Conservation (phyloP, 1,140 invertebrate genomes). For the Drosophila gunungcola region DNA sequence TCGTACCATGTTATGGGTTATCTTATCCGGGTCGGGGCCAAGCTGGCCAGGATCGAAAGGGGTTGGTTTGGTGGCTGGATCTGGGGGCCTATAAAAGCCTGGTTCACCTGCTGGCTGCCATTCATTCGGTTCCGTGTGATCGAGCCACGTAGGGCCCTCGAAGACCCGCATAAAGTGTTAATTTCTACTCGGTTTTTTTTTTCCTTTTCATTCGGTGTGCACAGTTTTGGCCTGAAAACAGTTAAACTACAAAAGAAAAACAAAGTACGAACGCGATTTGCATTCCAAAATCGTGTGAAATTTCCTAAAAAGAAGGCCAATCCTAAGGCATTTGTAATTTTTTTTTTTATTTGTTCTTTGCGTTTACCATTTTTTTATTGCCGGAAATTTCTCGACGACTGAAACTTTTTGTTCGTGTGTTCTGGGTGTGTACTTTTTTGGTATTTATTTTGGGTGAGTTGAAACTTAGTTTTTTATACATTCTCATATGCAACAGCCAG, state of each 20-base stretch:
- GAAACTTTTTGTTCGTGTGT: constrained; percentile 43
- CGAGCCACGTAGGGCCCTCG: constrained; percentile 30
- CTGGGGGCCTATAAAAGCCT: constrained; percentile 60
- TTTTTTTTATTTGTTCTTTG: constrained; percentile 33
- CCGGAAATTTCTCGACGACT: constrained; percentile 59
- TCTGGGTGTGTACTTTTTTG: constrained; percentile 32
- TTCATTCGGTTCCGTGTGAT: constrained; percentile 69
- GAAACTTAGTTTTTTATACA: constrained; percentile 10
- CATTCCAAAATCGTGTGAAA: constrained; percentile 77
- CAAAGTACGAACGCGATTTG: constrained; percentile 57
- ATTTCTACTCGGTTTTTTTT: constrained; percentile 35
- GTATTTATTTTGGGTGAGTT: constrained; percentile 48
- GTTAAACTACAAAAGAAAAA: constrained; percentile 7
- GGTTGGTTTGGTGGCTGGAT: constrained; percentile 24
- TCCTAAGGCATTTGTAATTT: constrained; percentile 21
- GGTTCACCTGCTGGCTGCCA: constrained; percentile 67
- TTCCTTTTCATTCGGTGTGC: constrained; percentile 6
- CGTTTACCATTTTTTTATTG: constrained; percentile 21
- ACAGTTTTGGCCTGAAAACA: constrained; percentile 31
- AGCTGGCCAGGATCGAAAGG: constrained; percentile 61
- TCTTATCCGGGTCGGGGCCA: constrained; percentile 66
- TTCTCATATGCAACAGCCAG: constrained; percentile 45
- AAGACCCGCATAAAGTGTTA: constrained; percentile 72
- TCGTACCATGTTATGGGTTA: constrained; percentile 54
- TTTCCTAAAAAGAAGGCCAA: constrained; percentile 58